Conservation (phyloP, 2,888 invertebrate genomes). For the Dynastes hyllus region DNA sequence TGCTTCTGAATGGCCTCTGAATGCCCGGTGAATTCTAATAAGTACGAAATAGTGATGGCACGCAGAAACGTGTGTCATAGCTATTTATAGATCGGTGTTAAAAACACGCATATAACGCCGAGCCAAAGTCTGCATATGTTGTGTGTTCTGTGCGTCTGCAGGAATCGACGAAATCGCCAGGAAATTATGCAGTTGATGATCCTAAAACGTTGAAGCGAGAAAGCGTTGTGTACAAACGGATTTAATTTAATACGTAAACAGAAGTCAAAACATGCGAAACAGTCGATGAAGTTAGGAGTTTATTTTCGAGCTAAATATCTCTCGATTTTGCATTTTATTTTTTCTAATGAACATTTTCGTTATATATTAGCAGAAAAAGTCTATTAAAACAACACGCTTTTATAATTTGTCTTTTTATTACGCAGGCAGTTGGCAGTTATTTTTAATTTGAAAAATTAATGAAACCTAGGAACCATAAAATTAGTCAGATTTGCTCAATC, state of each 20-base stretch:
- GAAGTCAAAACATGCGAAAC: neutral
- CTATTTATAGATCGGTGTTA: conserved; percentile 41
- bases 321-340: no score
- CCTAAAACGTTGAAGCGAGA: conserved; percentile 8
- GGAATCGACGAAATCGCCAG: conserved; percentile 19
- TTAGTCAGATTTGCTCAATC: no score
- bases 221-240: conserved; percentile 6
- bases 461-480: no score
- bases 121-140: conserved; percentile 4
- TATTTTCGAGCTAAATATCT: neutral
- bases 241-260: conserved; percentile 27
- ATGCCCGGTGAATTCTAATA: conserved; percentile 43
- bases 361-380: no score
- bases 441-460: no score
- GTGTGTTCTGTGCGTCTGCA: neutral
- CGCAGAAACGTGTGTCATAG: conserved; percentile 39
- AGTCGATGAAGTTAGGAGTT: conserved; percentile 7
- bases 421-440: no score
- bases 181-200: conserved; percentile 31
- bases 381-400: no score
- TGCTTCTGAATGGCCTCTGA: conserved; percentile 12
- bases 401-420: no score
- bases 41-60: conserved; percentile 37
- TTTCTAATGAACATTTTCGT: no score
- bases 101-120: conserved; percentile 11